A percentile compares a stretch with the other conserved stretches of the same genome.
These are phyloP conservation scores for Beaufortia kweichowensis DNA, from an alignment of 2,113 vertebrate genomes.

Conservation along the genomic window DNA sequence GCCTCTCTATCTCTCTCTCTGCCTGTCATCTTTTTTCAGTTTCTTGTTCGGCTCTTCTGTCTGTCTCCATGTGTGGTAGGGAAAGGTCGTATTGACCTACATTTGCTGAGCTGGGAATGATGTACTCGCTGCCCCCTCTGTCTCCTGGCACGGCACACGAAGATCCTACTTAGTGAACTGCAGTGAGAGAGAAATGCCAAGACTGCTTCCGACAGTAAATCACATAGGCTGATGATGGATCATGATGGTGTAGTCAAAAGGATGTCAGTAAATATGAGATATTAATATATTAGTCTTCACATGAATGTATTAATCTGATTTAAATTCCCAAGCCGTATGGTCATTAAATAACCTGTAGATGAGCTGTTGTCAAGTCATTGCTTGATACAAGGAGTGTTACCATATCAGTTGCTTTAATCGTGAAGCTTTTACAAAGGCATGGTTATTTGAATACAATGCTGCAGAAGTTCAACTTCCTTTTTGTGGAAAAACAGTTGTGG, in stretches of 20 bases:
- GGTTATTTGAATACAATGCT: constrained; percentile 17
- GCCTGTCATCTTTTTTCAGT: constrained; percentile 10
- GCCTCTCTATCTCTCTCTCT: background rate
- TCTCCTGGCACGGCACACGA: constrained; percentile 35
- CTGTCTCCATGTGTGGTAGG: constrained; percentile 45
- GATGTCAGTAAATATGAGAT: background rate
- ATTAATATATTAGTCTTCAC: too few relatives aligned
- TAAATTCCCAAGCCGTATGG: background rate
- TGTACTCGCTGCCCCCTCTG: constrained; percentile 44
- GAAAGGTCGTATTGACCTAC: constrained; percentile 58
- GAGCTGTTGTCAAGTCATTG: background rate
- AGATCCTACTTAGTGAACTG: constrained; percentile 41
- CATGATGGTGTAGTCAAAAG: background rate
- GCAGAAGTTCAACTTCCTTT: constrained; percentile 14
- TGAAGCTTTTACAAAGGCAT: background rate
- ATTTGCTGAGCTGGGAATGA: constrained; percentile 36
- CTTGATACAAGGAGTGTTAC: background rate
- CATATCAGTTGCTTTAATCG: background rate
- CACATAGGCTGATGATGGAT: background rate
- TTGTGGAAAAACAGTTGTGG: constrained; percentile 20
- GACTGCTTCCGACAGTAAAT: constrained; percentile 23
- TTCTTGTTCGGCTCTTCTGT: constrained; percentile 27
- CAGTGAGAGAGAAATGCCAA: constrained; percentile 3
- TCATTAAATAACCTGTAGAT: background rate
- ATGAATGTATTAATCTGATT: too few relatives aligned